A percentile compares a stretch with the other conserved stretches of the same genome.
Evolutionary conservation across 2,113 vertebrate species (phyloP).

Genomic region (Gasterosteus aculeatus): DNA sequence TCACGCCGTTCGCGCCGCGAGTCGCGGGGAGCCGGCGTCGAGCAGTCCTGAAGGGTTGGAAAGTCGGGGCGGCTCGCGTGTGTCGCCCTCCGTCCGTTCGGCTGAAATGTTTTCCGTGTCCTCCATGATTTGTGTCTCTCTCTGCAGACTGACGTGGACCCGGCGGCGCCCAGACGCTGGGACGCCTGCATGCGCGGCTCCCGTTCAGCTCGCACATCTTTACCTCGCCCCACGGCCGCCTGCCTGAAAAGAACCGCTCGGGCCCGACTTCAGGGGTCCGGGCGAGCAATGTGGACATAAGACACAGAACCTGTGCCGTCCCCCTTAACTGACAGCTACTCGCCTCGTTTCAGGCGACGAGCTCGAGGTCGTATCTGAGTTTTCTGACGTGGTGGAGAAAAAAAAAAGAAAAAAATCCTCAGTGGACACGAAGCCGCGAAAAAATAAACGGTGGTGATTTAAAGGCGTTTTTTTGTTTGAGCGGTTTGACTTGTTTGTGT

Average conservation of each 20-base stretch:
- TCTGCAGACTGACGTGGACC: not conserved
- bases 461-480: conserved; percentile 25
- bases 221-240: not conserved
- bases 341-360: no score
- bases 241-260: no score
- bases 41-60: no score
- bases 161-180: no score
- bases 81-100: no score
- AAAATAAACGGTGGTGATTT: not conserved
- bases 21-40: no score
- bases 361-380: not conserved
- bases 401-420: not conserved
- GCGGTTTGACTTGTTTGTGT: conserved; percentile 42
- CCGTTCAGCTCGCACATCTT: not conserved
- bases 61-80: no score
- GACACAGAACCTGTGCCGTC: not conserved
- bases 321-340: no score
- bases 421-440: not conserved
- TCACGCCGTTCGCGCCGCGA: no score
- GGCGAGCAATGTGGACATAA: not conserved
- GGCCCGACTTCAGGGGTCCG: not conserved
- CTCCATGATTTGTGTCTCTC: not conserved
- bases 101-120: no score
- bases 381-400: not conserved
- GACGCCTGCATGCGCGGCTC: not conserved